Percentiles rank a stretch among this genome's conserved stretches.
These are phyloP conservation scores for Zoroaster sp. DNA, from an alignment of 53 echinoderm and acorn worm genomes.

Conservation along the genomic window DNA sequence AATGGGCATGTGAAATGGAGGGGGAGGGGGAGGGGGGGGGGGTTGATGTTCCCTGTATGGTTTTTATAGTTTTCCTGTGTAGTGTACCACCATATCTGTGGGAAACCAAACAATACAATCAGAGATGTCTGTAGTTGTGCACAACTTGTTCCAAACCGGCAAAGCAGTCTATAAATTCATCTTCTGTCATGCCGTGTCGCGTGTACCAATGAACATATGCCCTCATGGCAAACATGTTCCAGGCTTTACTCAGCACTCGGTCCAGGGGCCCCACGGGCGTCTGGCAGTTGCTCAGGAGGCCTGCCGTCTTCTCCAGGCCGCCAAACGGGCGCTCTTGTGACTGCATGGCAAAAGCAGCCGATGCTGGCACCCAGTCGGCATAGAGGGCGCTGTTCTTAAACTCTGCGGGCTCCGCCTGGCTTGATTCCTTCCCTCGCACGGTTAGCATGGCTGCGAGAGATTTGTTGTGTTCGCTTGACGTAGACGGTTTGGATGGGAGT, in stretches of 20 bases:
- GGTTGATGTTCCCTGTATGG: too few relatives aligned
- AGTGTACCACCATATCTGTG: too few relatives aligned
- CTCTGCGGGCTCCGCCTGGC: conserved; percentile 46
- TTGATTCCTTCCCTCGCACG: conserved; percentile 75
- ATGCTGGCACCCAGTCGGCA: conserved; percentile 76
- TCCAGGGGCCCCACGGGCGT: conserved; percentile 68
- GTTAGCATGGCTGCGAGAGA: conserved; percentile 75
- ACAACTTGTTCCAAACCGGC: conserved; percentile 88
- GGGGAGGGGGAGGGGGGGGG: too few relatives aligned
- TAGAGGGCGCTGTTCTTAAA: conserved; percentile 70
- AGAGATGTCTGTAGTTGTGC: conserved; percentile 72
- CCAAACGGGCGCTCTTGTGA: conserved; percentile 65
- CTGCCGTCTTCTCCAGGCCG: conserved; percentile 75
- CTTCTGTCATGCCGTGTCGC: conserved; percentile 90
- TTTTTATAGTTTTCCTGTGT: too few relatives aligned
- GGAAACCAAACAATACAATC: background rate
- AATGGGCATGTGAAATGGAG: too few relatives aligned
- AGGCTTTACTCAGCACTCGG: conserved; percentile 76
- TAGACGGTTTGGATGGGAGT: conserved; percentile 49
- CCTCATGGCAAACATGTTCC: conserved; percentile 99
- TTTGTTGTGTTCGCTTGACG: conserved; percentile 61
- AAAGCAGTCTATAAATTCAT: conserved; percentile 98
- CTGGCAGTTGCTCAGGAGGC: conserved; percentile 84
- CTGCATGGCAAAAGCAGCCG: conserved; percentile 53
- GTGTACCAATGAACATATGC: conserved; percentile 99